These are phyloP conservation scores for Cosmia trapezina DNA, from an alignment of 2,888 invertebrate species.

Conservation along the genomic window DNA sequence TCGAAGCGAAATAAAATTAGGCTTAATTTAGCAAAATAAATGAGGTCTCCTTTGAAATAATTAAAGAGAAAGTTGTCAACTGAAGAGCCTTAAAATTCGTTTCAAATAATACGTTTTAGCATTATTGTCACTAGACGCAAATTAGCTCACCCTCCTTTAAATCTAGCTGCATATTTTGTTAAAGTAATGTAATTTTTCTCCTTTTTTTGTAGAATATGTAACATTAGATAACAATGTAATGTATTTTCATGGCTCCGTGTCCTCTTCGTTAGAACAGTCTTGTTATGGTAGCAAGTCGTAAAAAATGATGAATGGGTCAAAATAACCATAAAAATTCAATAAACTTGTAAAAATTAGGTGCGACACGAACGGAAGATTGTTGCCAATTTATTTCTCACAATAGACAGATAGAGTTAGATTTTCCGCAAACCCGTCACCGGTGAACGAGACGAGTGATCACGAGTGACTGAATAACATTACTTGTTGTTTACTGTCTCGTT, in stretches of 20 bases:
- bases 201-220: conserved; percentile 4
- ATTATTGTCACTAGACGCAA: conserved; percentile 16
- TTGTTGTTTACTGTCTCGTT: conserved; percentile 43
- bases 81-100: conserved; percentile 13
- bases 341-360: conserved; percentile 75
- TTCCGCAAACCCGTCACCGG: conserved; percentile 50
- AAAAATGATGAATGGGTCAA: conserved; percentile 76
- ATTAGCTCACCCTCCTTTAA: conserved; percentile 18
- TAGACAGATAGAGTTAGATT: conserved; percentile 57
- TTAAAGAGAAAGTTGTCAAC: conserved; percentile 33
- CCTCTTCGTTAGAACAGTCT: conserved; percentile 64
- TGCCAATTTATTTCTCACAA: conserved; percentile 70
- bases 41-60: conserved; percentile 28
- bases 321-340: conserved; percentile 81
- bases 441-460: conserved; percentile 53
- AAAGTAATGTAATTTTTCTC: conserved; percentile 13
- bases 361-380: conserved; percentile 66
- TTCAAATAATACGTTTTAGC: conserved; percentile 24
- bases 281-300: conserved; percentile 72
- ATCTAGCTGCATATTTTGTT: not conserved
- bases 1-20: conserved; percentile 31
- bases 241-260: conserved; percentile 40
- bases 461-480: conserved; percentile 55
- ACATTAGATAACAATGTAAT: conserved; percentile 28
- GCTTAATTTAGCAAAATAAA: conserved; percentile 33